Conservation (phyloP, 2,113 vertebrate genomes). For the Ptilorrhoa leucosticta region DNA sequence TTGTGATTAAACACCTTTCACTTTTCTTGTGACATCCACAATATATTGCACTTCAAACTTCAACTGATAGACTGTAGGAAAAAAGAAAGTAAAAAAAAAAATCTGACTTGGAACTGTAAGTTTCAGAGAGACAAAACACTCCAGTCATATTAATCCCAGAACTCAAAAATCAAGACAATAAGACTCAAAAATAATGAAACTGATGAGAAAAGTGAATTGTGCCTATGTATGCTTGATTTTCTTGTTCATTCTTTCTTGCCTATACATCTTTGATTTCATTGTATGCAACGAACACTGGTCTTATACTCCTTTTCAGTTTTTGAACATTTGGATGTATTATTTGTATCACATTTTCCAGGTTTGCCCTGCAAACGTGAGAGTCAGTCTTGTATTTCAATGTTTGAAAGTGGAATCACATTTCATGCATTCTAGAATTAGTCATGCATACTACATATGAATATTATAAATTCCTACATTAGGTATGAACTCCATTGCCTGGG, state of each 20-base stretch:
- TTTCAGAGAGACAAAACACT: neutral
- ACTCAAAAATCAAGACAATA: neutral
- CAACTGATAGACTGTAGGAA: neutral
- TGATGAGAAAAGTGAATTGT: neutral
- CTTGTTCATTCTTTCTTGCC: neutral
- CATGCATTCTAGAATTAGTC: neutral
- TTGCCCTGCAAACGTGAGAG: neutral
- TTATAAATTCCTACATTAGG: neutral
- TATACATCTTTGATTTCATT: neutral
- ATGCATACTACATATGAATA: neutral
- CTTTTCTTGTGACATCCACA: slow-evolving; percentile 23
- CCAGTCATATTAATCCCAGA: neutral
- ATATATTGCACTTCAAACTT: neutral
- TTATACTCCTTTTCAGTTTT: neutral
- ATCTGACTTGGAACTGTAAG: neutral
- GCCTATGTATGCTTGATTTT: neutral
- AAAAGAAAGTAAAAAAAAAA: neutral
- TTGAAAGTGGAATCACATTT: neutral
- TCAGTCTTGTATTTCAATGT: neutral
- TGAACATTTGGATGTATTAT: neutral
- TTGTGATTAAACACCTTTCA: slow-evolving; percentile 17
- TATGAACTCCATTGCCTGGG: neutral
- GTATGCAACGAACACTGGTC: neutral
- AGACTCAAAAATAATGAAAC: neutral
- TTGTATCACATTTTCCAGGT: neutral